Conservation (phyloP, 2,113 vertebrate genomes). For the Carassius auratus region DNA sequence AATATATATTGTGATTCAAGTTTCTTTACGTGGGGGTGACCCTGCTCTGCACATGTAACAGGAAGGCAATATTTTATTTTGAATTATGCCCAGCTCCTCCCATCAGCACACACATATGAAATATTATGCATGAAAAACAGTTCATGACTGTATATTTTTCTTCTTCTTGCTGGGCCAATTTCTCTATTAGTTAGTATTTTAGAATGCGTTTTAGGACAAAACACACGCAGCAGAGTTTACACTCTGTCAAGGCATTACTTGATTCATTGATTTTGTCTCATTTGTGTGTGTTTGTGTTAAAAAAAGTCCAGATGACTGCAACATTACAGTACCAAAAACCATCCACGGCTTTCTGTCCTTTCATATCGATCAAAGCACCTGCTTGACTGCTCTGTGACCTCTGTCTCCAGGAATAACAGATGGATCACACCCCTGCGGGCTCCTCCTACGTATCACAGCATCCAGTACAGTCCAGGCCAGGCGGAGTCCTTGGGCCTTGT, state of each 20-base stretch:
- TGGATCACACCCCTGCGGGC: conserved; percentile 7
- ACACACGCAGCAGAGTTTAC: background rate
- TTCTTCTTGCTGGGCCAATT: background rate
- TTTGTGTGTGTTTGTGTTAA: background rate
- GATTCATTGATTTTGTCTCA: conserved; percentile 2
- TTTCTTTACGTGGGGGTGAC: background rate
- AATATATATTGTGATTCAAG: conserved; percentile 18
- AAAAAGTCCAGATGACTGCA: conserved; percentile 18
- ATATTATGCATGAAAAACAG: background rate
- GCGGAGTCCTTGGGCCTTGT: background rate
- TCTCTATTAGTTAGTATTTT: background rate
- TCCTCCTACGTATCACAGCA: conserved; percentile 25
- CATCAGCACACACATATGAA: background rate
- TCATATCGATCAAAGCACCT: background rate
- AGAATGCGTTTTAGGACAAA: background rate
- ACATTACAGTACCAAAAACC: conserved; percentile 28
- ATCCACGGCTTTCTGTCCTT: background rate
- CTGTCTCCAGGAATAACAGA: background rate
- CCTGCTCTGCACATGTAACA: conserved; percentile 7
- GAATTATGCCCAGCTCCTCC: background rate
- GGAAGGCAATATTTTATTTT: background rate
- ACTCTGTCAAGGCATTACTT: conserved; percentile 21
- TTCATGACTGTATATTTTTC: background rate
- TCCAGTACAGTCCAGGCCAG: background rate
- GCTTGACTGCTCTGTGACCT: conserved; percentile 2